These are phyloP conservation scores for Heliothis virescens DNA, from an alignment of 1,140 invertebrate species.

Conservation along the genomic window DNA sequence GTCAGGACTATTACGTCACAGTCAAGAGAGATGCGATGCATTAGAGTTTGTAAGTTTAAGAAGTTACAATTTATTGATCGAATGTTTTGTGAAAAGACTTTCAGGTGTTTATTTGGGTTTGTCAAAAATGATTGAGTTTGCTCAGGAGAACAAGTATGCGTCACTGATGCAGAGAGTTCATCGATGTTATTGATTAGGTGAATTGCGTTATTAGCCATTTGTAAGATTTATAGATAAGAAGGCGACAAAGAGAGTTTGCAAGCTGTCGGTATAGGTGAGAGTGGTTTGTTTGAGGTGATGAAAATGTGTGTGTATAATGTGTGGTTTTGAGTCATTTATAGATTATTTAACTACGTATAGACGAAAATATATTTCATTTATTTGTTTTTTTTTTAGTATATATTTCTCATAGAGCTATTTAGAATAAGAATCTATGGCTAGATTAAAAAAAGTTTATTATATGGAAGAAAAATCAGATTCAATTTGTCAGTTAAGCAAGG, in stretches of 20 bases:
- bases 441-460: constrained; percentile 19
- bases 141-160: background rate
- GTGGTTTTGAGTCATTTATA: no score
- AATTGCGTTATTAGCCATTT: no score
- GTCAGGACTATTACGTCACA: no score
- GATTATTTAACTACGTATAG: constrained; percentile 14
- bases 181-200: no score
- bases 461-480: constrained; percentile 47
- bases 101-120: background rate
- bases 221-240: no score
- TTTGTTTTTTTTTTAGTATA: constrained; percentile 6
- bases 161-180: background rate
- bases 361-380: constrained; percentile 26
- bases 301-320: no score
- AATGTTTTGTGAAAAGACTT: background rate
- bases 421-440: constrained; percentile 27
- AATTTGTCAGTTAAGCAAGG: constrained; percentile 57
- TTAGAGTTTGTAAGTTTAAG: background rate
- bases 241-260: no score
- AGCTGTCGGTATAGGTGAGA: no score
- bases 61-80: background rate
- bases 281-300: no score
- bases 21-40: no score
- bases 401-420: constrained; percentile 13
- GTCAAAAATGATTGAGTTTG: background rate